These are phyloP conservation scores for Megathymus violae DNA, from an alignment of 1,140 invertebrate species.

Conservation along the genomic window DNA sequence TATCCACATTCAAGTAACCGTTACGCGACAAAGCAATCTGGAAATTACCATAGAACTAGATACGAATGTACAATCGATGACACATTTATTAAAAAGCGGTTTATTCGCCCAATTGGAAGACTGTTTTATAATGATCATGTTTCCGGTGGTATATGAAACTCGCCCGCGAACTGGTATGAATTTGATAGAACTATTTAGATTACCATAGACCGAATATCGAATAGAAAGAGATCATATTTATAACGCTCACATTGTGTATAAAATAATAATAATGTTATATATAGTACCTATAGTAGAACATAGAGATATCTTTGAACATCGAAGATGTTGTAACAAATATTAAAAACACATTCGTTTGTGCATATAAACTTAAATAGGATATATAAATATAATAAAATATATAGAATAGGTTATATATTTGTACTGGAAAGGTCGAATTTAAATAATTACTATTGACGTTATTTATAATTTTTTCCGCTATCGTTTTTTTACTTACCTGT, in stretches of 20 bases:
- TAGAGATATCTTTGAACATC: no score
- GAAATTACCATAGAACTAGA: constrained; percentile 12
- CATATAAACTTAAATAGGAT: no score
- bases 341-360: no score
- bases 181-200: background rate
- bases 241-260: no score
- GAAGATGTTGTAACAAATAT: no score
- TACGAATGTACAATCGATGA: constrained; percentile 4
- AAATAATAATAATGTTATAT: background rate
- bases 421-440: no score
- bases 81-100: constrained; percentile 20
- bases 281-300: no score
- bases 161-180: constrained; percentile 3
- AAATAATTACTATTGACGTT: no score
- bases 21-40: constrained; percentile 7
- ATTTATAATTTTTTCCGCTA: no score
- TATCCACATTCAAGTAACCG: constrained; percentile 5
- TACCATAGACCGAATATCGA: background rate
- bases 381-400: no score
- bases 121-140: constrained; percentile 39
- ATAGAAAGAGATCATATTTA: background rate
- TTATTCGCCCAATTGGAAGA: constrained; percentile 34
- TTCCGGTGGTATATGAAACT: constrained; percentile 45
- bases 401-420: no score
- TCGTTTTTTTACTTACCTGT: no score